These are phyloP conservation scores for Nymphalis urticae DNA, from an alignment of 2,888 invertebrate species.

Conservation along the genomic window DNA sequence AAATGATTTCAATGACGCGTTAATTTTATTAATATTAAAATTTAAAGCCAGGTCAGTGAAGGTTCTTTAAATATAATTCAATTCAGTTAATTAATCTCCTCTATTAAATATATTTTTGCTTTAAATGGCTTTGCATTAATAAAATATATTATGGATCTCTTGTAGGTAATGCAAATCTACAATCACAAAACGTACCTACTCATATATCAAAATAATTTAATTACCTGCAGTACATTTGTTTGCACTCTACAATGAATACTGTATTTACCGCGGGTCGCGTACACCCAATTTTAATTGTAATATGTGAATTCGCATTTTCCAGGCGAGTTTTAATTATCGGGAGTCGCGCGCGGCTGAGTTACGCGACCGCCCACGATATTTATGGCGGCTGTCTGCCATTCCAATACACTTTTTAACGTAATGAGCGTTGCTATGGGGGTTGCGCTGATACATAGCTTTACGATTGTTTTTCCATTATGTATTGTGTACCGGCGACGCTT, in stretches of 20 bases:
- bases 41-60: neutral
- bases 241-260: slow-evolving; percentile 47
- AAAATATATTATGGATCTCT: slow-evolving; percentile 2
- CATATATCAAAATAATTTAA: slow-evolving; percentile 43
- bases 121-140: neutral
- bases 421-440: slow-evolving; percentile 69
- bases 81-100: neutral
- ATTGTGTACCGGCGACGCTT: slow-evolving; percentile 24
- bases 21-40: neutral
- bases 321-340: slow-evolving; percentile 82
- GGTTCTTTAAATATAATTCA: neutral
- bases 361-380: slow-evolving; percentile 82
- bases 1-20: slow-evolving; percentile 7
- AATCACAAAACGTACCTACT: slow-evolving; percentile 35
- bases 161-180: slow-evolving; percentile 22
- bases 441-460: slow-evolving; percentile 49
- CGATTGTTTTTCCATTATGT: slow-evolving; percentile 50
- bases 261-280: slow-evolving; percentile 68
- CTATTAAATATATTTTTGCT: too few species aligned
- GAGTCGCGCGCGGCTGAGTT: slow-evolving; percentile 77
- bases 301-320: slow-evolving; percentile 79
- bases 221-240: slow-evolving; percentile 42
- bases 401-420: slow-evolving; percentile 82
- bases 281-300: slow-evolving; percentile 78
- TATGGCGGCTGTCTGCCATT: slow-evolving; percentile 74